These are phyloP conservation scores for Gadus macrocephalus DNA, from an alignment of 2,113 vertebrate species.

Conservation along the genomic window DNA sequence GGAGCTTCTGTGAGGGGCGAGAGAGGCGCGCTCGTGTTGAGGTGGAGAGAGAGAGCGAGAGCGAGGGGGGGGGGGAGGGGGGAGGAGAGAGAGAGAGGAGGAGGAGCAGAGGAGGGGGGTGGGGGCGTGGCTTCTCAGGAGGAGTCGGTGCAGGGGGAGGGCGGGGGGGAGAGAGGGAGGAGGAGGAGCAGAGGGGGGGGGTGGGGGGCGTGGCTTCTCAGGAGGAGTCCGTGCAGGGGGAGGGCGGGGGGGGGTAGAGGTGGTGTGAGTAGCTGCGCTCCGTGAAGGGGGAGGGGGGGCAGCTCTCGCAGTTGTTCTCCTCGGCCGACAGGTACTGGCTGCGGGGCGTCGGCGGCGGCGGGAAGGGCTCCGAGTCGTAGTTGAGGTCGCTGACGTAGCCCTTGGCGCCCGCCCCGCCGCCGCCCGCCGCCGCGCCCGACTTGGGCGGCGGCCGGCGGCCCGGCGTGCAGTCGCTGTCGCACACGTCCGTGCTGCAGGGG, in stretches of 20 bases:
- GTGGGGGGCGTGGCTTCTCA: slow-evolving; percentile 25
- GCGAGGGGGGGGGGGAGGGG: too few relatives aligned
- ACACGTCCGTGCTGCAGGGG: slow-evolving; percentile 96
- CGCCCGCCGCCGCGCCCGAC: slow-evolving; percentile 34
- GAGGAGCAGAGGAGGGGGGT: neutral
- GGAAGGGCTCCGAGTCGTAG: slow-evolving; percentile 96
- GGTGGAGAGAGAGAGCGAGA: slow-evolving; percentile 24
- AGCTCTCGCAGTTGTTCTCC: slow-evolving; percentile 99
- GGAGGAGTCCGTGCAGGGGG: slow-evolving; percentile 91
- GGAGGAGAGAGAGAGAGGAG: too few relatives aligned
- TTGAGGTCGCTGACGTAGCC: slow-evolving; percentile 94
- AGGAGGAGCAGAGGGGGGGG: neutral
- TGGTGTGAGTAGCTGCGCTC: slow-evolving; percentile 96
- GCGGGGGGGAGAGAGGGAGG: slow-evolving; percentile 72
- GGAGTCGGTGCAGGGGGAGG: slow-evolving; percentile 94
- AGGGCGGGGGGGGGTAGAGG: slow-evolving; percentile 94
- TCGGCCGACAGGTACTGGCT: slow-evolving; percentile 96
- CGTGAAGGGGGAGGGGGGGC: slow-evolving; percentile 91
- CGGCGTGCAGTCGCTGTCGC: slow-evolving; percentile 95
- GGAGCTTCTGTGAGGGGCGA: slow-evolving; percentile 45
- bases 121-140: slow-evolving; percentile 35
- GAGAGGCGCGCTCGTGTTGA: slow-evolving; percentile 47
- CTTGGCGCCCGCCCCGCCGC: slow-evolving; percentile 64
- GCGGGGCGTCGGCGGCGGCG: slow-evolving; percentile 87
- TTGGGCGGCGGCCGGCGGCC: slow-evolving; percentile 75